Evolutionary conservation across 2,888 invertebrate species (phyloP), one percentile per base, ranked within the genome.

Genomic region (Plebejus argus): DNA sequence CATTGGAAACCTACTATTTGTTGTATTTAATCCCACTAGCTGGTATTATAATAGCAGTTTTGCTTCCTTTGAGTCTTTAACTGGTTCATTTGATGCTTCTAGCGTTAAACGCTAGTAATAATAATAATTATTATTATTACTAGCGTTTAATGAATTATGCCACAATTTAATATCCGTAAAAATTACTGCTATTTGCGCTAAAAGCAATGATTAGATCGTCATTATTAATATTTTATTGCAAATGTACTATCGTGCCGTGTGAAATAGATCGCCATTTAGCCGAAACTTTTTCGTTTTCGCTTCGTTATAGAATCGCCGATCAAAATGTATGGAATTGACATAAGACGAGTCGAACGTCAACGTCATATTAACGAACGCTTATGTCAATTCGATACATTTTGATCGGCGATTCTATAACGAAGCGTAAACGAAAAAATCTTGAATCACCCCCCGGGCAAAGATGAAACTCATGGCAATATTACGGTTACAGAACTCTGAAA

Each of bases 401-500:
- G n/a, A n/a, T n/a, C n/a, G n/a, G n/a, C n/a, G n/a, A n/a, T n/a
- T n/a, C n/a, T n/a, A n/a, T n/a, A n/a, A n/a, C n/a, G n/a, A n/a
- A n/a, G n/a, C n/a, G n/a, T n/a, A n/a, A n/a, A n/a, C n/a, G n/a
- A n/a, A n/a, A n/a, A n/a, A n/a, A n/a, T n/a, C n/a, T n/a, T n/a
- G n/a, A n/a, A n/a, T n/a, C n/a, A n/a, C n/a, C n/a, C n/a, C n/a
- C n/a, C n/a, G 28, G 12, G 28, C 66, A 66, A 66, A 66, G 66
- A 66, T 66, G 66, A 66, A 66, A 66, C 66, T 66, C 61, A 66
- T 66, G 66, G 66, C 28, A 66, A 66, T 66, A 66, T 15, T 66
- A 66, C 66, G 66, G 66, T 66, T 66, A 66, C 28, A 66, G 66
- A 66, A 66, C 66, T 66, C 66, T 66, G 66, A 66, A 66, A 66